Evolutionary conservation across 2,797 vertebrate genomes (phyloP).

Genomic region (Xerus rutilus): DNA sequence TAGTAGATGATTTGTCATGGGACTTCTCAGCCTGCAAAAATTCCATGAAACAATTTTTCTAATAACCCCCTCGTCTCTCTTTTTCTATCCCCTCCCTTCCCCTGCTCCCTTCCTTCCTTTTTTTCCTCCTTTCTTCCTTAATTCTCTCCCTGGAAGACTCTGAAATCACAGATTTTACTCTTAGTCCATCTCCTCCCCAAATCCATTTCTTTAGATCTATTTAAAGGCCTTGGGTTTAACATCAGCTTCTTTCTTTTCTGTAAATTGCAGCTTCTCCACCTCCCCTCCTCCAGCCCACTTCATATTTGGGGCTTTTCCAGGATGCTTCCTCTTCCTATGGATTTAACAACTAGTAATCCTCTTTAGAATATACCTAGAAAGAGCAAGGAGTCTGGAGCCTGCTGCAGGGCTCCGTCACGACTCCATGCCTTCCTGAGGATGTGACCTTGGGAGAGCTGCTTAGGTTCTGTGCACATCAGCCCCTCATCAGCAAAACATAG

Average conservation of each 20-base stretch:
- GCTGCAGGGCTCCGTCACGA: not conserved
- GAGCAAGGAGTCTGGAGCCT: not conserved
- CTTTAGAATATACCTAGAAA: not conserved
- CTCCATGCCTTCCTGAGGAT: not conserved
- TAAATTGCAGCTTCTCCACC: not conserved
- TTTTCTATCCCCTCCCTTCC: no score
- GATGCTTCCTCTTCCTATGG: not conserved
- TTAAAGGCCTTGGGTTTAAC: not conserved
- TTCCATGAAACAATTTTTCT: not conserved
- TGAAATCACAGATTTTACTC: not conserved
- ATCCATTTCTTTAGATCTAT: not conserved
- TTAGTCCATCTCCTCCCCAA: not conserved
- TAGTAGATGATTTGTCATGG: not conserved
- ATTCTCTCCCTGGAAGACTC: not conserved
- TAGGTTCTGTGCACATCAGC: not conserved
- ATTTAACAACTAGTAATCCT: no score
- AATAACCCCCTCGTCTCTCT: not conserved
- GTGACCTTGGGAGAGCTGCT: not conserved
- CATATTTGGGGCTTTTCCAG: not conserved
- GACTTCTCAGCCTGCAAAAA: not conserved
- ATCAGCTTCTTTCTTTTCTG: not conserved
- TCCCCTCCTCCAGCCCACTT: not conserved
- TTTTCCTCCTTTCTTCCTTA: not conserved
- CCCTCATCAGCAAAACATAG: not conserved
- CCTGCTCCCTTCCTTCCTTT: not conserved